These are phyloP conservation scores for Simalia tracyae DNA, from an alignment of 2,797 vertebrate species.

Conservation along the genomic window DNA sequence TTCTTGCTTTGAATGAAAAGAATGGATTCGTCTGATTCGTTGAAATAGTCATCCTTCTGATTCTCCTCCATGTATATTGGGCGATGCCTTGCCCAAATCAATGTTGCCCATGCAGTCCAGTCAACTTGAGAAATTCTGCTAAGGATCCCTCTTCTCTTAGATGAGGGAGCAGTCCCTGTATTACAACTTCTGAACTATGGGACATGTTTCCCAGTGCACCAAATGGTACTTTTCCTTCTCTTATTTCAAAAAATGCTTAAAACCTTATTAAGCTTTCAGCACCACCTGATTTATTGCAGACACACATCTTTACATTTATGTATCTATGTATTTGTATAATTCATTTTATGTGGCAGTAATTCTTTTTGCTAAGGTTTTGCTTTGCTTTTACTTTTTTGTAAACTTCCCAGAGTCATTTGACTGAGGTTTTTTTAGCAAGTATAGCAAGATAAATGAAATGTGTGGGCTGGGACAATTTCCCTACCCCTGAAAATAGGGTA, in stretches of 20 bases:
- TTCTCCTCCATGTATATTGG: not conserved
- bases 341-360: not conserved
- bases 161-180: not conserved
- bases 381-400: not conserved
- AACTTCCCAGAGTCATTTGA: not conserved
- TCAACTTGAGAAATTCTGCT: not conserved
- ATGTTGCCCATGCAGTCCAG: not conserved
- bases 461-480: not conserved
- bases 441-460: not conserved
- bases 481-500: not conserved
- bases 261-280: not conserved
- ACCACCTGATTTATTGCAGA: not conserved
- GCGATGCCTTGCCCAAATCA: not conserved
- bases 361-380: not conserved
- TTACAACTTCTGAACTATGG: not conserved
- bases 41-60: not conserved
- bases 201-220: not conserved
- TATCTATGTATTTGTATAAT: not conserved
- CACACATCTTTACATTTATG: not conserved
- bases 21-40: not conserved
- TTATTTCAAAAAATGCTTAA: not conserved
- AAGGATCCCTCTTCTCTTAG: not conserved
- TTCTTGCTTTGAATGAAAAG: not conserved
- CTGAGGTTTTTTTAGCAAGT: not conserved
- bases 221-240: not conserved